phyloP scores from a whole-genome alignment of 1,140 invertebrate genomes.

The Rhizoglyphus robini region DNA sequence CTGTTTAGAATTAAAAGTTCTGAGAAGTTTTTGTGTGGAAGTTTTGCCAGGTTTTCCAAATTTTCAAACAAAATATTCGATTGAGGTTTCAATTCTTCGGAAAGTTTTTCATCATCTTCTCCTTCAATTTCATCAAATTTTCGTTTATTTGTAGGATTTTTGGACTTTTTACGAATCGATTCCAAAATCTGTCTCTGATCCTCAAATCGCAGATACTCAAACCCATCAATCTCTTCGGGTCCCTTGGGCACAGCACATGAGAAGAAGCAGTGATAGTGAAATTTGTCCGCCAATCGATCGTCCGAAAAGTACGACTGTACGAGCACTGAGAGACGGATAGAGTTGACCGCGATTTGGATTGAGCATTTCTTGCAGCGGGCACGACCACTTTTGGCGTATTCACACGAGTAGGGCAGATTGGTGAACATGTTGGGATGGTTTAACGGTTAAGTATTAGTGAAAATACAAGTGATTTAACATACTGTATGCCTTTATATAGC shows the following conservation, averaged over 20 bases:
- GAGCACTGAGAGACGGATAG: conserved; percentile 63
- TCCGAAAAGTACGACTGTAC: conserved; percentile 74
- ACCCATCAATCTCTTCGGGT: conserved; percentile 65
- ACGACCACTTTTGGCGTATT: conserved; percentile 78
- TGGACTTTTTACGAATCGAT: conserved; percentile 28
- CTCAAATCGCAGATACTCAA: conserved; percentile 58
- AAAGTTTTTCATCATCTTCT: conserved; percentile 33
- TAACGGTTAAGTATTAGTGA: no score
- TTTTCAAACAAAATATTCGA: conserved; percentile 42
- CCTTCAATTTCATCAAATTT: conserved; percentile 38
- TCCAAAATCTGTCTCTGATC: conserved; percentile 68
- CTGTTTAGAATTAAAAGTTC: conserved; percentile 54
- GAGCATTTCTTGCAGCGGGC: conserved; percentile 74
- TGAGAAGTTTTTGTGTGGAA: conserved; percentile 44
- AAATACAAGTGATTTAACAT: no score
- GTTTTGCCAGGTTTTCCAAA: conserved; percentile 27
- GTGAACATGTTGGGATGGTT: no score
- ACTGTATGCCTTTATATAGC: no score
- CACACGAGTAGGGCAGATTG: conserved; percentile 64
- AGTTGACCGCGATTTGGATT: conserved; percentile 52
- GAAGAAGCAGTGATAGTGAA: conserved; percentile 79
- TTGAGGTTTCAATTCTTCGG: conserved; percentile 59
- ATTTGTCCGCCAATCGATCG: conserved; percentile 78
- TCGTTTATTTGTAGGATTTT: not conserved
- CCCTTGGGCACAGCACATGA: conserved; percentile 54